Conservation (phyloP, 2,113 vertebrate genomes). For the Hippolais icterina region DNA sequence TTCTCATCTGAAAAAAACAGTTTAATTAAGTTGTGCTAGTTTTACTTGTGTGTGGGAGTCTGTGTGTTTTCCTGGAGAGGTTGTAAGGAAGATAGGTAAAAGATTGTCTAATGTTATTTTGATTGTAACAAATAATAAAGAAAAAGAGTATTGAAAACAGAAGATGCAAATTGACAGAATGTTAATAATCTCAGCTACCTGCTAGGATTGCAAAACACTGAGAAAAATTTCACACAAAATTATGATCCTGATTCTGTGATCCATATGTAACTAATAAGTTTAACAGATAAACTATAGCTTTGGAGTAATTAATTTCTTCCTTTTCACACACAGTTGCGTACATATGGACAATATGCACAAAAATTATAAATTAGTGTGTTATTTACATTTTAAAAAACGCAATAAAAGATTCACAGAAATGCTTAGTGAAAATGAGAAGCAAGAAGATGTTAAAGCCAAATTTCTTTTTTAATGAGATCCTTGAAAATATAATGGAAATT, state of each 20-base stretch:
- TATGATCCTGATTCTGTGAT: neutral
- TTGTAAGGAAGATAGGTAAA: neutral
- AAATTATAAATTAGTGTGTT: neutral
- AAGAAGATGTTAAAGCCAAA: neutral
- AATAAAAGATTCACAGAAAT: neutral
- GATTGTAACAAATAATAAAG: neutral
- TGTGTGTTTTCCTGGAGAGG: neutral
- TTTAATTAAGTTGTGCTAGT: neutral
- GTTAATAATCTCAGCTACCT: neutral
- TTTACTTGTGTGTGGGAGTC: neutral
- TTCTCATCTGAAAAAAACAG: neutral
- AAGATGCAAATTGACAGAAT: neutral
- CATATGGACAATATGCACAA: neutral
- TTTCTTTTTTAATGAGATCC: neutral
- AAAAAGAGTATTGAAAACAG: neutral
- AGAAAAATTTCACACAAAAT: neutral
- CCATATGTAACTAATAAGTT: neutral
- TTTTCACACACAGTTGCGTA: neutral
- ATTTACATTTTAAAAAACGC: neutral
- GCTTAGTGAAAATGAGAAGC: neutral
- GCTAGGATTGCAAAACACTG: neutral
- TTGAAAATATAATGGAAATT: conserved; percentile 12
- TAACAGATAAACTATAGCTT: neutral
- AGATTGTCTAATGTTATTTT: neutral
- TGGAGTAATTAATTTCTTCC: neutral